Evolutionary conservation across 2,888 invertebrate genomes (phyloP).

Genomic region (Petrolisthes cinctipes): DNA sequence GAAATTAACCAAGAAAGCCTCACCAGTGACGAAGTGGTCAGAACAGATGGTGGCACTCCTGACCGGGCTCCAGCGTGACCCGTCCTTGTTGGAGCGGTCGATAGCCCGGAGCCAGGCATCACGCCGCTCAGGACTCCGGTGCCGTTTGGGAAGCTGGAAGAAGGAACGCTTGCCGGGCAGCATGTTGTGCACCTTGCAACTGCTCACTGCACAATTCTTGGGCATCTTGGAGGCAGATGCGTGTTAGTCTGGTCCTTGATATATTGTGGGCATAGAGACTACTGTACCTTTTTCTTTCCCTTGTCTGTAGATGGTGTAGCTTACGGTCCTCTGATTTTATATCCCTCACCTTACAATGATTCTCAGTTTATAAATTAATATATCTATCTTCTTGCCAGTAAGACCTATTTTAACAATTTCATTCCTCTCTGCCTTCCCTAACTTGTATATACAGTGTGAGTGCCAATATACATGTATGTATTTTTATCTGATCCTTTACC

Average conservation of each 20-base stretch:
- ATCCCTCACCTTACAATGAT: no score
- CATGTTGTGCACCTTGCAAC: background rate
- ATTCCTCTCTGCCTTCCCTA: no score
- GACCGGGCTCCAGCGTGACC: background rate
- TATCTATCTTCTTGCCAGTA: no score
- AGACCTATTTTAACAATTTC: no score
- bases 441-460: no score
- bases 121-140: constrained; percentile 6
- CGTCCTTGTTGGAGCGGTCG: background rate
- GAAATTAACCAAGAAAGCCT: background rate
- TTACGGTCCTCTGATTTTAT: no score
- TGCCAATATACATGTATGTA: no score
- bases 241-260: background rate
- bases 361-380: no score
- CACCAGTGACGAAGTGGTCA: background rate
- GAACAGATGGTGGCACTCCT: constrained; percentile 8
- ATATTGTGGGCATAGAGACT: no score
- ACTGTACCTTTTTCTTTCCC: no score
- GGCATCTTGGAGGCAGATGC: background rate
- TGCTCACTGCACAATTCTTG: constrained; percentile 7
- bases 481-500: no score
- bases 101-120: background rate
- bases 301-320: no score
- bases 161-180: constrained; percentile 5
- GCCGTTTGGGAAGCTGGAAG: constrained; percentile 5